Base-by-base conservation (phyloP, 2,113 vertebrate genomes). In the Lepisosteus oculatus region DNA sequence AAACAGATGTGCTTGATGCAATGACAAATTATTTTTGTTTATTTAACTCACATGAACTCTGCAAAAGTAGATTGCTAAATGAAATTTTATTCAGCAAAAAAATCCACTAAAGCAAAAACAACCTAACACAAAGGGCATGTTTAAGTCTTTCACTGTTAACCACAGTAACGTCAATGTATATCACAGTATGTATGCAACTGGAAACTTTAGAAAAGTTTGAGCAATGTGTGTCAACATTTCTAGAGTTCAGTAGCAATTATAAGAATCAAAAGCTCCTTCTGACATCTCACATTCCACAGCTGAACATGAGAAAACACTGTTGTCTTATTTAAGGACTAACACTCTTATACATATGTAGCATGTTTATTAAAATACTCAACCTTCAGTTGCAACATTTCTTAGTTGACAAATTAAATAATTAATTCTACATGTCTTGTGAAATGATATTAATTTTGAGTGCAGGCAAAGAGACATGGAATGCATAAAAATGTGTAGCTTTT, bases 181-280 rank as follows among this genome's bases (percentile, higher is more conserved):
- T 13, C 67, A 15, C 13, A 29, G 9, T 69, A 57, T 6, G 43
- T 59, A 41, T 29, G 51, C 42, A 42, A 3, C 68, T 69, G 41
- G 41, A 59, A 42, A 41, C 13, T 69, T 69, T 17, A 43, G 41
- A 43, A 45, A 8, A 29, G 17, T 42, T 69, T 69, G 55, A 69
- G 8, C n/a, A 69, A 55, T 6, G 54, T 67, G 65, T 68, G 47
- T 51, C 44, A 68, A 55, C 51, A 43, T 69, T 69, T 43, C 67
- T 55, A 69, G 11, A 15, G 68, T 43, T 69, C 17, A 57, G 55
- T 12, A 57, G 55, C 3, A 7, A 41, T 41, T 12, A 6, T 8
- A 4, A 29, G 55, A 13, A 12, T 69, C 17, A 13, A 4, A 14
- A 17, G 15, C 13, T 68, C 45, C 8, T 29, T 64, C 17, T 42